A percentile compares a stretch with the other conserved stretches of the same genome.
phyloP scores from a whole-genome alignment of 2,888 invertebrate species.

The Caradrina clavipalpis region DNA sequence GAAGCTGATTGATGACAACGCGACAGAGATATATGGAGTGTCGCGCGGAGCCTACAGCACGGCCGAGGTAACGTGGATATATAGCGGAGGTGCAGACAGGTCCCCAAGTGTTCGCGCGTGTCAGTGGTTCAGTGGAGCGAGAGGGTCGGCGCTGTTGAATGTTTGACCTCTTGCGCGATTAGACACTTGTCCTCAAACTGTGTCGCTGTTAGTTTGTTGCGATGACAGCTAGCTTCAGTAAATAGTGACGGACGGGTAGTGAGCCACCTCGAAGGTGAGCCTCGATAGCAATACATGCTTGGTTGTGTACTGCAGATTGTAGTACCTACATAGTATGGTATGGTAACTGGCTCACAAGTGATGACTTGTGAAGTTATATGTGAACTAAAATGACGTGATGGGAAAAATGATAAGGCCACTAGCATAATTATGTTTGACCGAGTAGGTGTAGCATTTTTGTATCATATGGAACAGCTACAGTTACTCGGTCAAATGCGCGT shows the following conservation, averaged over 20 bases:
- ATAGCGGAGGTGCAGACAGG: background rate
- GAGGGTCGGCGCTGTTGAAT: background rate
- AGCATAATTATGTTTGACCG: too few relatives aligned
- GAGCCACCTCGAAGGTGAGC: background rate
- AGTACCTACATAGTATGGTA: too few relatives aligned
- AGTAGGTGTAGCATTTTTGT: too few relatives aligned
- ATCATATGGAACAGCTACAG: too few relatives aligned
- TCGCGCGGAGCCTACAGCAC: background rate
- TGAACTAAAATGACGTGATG: too few relatives aligned
- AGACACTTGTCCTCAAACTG: background rate
- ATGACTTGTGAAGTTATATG: too few relatives aligned
- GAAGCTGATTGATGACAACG: conserved; percentile 35
- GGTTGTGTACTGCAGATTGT: too few relatives aligned
- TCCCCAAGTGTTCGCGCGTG: background rate
- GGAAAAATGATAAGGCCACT: too few relatives aligned
- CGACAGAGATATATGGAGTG: conserved; percentile 24
- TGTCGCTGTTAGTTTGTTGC: background rate
- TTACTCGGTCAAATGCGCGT: too few relatives aligned
- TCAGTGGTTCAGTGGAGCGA: background rate
- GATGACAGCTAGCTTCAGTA: background rate
- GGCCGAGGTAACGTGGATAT: background rate
- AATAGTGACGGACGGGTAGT: background rate
- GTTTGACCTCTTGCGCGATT: conserved; percentile 5
- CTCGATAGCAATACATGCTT: background rate
- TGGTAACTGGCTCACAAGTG: too few relatives aligned